Conservation (phyloP, 2,113 vertebrate species). For the Ivindomyrus marchei region DNA sequence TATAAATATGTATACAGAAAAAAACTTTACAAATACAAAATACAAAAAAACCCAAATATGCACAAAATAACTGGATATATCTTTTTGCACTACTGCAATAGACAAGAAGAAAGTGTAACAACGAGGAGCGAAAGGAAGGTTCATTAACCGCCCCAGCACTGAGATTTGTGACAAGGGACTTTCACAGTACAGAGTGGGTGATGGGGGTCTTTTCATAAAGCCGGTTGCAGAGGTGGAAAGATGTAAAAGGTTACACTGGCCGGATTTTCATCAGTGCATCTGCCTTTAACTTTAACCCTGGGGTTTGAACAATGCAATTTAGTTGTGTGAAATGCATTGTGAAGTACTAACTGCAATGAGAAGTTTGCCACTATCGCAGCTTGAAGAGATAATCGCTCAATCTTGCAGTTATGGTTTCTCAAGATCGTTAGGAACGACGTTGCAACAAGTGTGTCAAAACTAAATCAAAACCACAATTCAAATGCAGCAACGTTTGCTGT, state of each 20-base stretch:
- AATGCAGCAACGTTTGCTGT: not conserved
- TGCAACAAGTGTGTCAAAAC: slow-evolving; percentile 14
- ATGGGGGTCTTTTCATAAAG: not conserved
- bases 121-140: not conserved
- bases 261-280: not conserved
- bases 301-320: not conserved
- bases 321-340: not conserved
- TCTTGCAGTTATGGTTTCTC: slow-evolving; percentile 16
- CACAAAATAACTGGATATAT: not conserved
- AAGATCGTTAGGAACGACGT: not conserved
- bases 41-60: not conserved
- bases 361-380: not conserved
- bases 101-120: not conserved
- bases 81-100: not conserved
- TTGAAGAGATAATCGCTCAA: not conserved
- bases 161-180: not conserved
- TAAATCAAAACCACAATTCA: slow-evolving; percentile 20
- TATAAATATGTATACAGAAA: not conserved
- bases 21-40: not conserved
- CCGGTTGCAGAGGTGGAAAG: not conserved
- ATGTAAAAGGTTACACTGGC: not conserved
- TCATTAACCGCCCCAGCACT: not conserved
- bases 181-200: not conserved
- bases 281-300: not conserved
- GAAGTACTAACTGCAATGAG: not conserved